Evolutionary conservation across 2,888 invertebrate genomes (phyloP).

Genomic region (Helleia helle): DNA sequence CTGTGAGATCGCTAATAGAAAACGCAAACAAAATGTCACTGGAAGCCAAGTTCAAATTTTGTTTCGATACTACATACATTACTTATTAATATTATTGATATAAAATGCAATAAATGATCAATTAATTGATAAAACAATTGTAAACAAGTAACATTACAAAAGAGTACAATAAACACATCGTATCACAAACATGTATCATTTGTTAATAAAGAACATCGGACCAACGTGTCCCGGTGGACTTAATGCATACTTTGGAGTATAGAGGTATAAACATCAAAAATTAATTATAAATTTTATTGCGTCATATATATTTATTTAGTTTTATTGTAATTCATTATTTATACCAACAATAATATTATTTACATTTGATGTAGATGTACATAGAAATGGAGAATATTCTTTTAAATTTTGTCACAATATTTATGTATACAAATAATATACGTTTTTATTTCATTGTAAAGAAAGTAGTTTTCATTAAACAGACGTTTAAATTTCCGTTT

Average conservation of each 20-base stretch:
- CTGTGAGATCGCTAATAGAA: constrained; percentile 40
- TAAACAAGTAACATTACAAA: constrained; percentile 11
- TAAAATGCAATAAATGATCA: constrained; percentile 9
- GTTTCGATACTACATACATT: constrained; percentile 8
- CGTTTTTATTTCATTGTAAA: too few relatives aligned
- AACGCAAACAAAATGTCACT: constrained; percentile 27
- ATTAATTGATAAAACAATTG: constrained; percentile 10
- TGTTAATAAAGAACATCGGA: constrained; percentile 5
- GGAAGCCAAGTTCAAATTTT: constrained; percentile 30
- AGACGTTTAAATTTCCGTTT: too few relatives aligned
- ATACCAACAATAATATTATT: constrained; percentile 1
- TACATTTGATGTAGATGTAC: neutral
- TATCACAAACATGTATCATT: constrained; percentile 9
- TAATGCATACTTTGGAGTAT: constrained; percentile 2
- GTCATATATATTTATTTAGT: neutral
- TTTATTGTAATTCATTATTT: constrained; percentile 1
- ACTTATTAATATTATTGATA: constrained; percentile 4
- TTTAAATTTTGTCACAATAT: too few relatives aligned
- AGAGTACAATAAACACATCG: constrained; percentile 8
- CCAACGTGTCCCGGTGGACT: constrained; percentile 1
- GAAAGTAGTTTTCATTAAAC: too few relatives aligned
- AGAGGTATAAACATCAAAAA: constrained; percentile 5
- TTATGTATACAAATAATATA: too few relatives aligned
- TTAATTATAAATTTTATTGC: constrained; percentile 6
- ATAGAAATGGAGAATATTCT: too few relatives aligned